These are phyloP conservation scores for Cryptophagus acutangulus DNA, from an alignment of 2,888 invertebrate genomes.

Conservation along the genomic window DNA sequence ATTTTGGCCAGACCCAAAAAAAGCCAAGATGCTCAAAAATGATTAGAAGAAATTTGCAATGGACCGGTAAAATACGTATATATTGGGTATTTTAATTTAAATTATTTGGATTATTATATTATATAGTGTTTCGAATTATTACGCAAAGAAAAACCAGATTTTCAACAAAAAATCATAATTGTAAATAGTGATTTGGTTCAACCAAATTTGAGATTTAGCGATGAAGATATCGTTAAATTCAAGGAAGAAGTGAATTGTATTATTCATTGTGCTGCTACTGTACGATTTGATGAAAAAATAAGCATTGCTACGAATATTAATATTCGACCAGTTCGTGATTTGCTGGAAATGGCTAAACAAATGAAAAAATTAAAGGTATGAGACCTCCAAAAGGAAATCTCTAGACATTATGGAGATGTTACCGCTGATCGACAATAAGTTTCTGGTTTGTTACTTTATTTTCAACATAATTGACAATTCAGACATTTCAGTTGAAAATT, in stretches of 20 bases:
- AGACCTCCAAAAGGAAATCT: too few relatives aligned
- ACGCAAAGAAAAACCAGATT: slow-evolving; percentile 50
- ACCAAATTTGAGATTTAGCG: slow-evolving; percentile 52
- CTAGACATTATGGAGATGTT: too few relatives aligned
- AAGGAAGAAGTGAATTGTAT: slow-evolving; percentile 59
- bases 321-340: slow-evolving; percentile 59
- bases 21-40: slow-evolving; percentile 33
- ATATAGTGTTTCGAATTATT: slow-evolving; percentile 38
- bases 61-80: slow-evolving; percentile 49
- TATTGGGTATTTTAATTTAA: background rate
- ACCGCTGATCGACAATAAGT: too few relatives aligned
- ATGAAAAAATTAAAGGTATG: slow-evolving; percentile 61
- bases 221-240: slow-evolving; percentile 45
- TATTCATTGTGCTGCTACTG: slow-evolving; percentile 73
- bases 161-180: slow-evolving; percentile 53
- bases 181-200: slow-evolving; percentile 54
- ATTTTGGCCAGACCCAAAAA: slow-evolving; percentile 40
- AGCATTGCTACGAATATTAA: slow-evolving; percentile 65
- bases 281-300: slow-evolving; percentile 69
- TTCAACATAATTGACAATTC: too few relatives aligned
- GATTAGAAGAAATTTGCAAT: slow-evolving; percentile 55
- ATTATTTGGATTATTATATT: background rate
- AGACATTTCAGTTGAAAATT: too few relatives aligned
- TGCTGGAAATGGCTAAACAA: slow-evolving; percentile 60
- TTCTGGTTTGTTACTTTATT: too few relatives aligned